Evolutionary conservation across 2,888 invertebrate genomes (phyloP), one percentile per base, ranked within the genome.

Genomic region (Drosophila meridiana): DNA sequence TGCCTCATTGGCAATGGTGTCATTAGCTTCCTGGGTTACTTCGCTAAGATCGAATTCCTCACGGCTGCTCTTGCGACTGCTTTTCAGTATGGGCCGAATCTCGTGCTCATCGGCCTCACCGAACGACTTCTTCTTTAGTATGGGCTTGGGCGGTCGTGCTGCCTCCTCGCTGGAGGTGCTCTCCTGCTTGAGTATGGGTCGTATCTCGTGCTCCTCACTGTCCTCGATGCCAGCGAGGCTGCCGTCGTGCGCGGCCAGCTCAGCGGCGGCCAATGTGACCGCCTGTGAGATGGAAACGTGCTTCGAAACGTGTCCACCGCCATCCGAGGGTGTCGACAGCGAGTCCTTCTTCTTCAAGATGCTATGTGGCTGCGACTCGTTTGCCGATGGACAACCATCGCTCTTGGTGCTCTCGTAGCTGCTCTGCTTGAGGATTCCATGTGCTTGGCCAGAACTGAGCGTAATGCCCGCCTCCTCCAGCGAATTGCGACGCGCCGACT

Each of bases 141-240:
- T 98, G 4, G 98, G 97, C 92, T 94, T 96, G 0, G 96, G 95
- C 43, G 94, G 94, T 65, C 94, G 93, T 14, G 89, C 75, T 34
- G 87, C 83, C 82, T 94, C 94, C 64, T 92, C 91, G 56, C 83
- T 88, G 58, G 82, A 81, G 13, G 95, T 94, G 76, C 96, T 96
- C 91, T 97, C 97, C 93, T 97, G 96, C 93, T 97, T 97, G 13
- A 97, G 93, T 83, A 97, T 97, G 3, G 97, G 97, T 83, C 95
- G 95, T 0, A 97, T 95, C 4, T 97, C 95, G 62, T 95, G 95
- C 58, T 95, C 92, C 42, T 93, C 92, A 43, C 76, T 87, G 28
- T 73, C 72, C 28, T 74, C 74, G 2, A 45, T 32, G 26, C 62
- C 72, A 26, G 45, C 53, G 3, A 55, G n/a, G 4, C 94, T 20